phyloP scores from a whole-genome alignment of 1,140 invertebrate genomes.

The Lordiphosa mommai region DNA sequence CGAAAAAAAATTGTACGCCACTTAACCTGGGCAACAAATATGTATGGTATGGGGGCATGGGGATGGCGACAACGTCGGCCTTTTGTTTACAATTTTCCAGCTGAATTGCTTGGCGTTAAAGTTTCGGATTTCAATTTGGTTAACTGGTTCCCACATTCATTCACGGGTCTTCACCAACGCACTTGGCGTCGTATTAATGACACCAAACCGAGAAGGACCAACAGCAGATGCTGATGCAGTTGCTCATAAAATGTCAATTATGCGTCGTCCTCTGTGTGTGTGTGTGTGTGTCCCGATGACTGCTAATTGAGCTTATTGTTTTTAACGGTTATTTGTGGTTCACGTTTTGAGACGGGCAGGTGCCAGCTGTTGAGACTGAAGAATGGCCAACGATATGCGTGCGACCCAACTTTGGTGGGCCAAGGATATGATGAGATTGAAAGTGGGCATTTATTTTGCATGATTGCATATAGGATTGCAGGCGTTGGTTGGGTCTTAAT shows the following conservation, averaged over 20 bases:
- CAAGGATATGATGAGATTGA: not conserved
- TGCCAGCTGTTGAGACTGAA: conserved; percentile 32
- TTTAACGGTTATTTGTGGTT: conserved; percentile 49
- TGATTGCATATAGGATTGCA: too few species aligned
- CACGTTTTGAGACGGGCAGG: conserved; percentile 17
- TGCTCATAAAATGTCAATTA: conserved; percentile 65
- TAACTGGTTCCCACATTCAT: conserved; percentile 45
- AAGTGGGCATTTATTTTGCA: not conserved
- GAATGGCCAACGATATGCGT: conserved; percentile 34
- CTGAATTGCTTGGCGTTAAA: conserved; percentile 55
- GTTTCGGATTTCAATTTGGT: conserved; percentile 54
- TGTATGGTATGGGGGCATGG: too few species aligned
- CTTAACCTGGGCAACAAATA: conserved; percentile 28
- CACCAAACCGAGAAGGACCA: conserved; percentile 42
- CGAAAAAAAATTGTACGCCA: conserved; percentile 27
- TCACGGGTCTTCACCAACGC: conserved; percentile 39
- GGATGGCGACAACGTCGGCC: conserved; percentile 12
- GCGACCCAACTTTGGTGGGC: conserved; percentile 30
- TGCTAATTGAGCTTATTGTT: conserved; percentile 72
- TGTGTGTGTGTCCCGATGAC: conserved; percentile 37
- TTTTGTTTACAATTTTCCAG: conserved; percentile 74
- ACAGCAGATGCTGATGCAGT: conserved; percentile 41
- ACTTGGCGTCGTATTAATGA: conserved; percentile 52
- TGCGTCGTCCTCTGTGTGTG: conserved; percentile 23
- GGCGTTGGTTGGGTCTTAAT: too few species aligned